Base-by-base conservation (phyloP, 2,888 invertebrate species). In the Asteroscopus sphinx region DNA sequence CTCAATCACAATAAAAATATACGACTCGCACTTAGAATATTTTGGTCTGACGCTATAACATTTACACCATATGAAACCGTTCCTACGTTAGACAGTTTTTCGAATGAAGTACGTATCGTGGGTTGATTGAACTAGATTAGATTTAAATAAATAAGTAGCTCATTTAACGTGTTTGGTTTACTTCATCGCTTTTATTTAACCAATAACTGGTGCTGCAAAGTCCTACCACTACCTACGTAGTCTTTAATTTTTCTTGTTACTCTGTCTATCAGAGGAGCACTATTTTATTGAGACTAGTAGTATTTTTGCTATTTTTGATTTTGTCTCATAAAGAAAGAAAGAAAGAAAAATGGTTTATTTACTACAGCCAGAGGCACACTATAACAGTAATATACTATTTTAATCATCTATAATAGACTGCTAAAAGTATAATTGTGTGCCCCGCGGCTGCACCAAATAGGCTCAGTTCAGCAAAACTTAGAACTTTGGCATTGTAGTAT, bases 241-340 rank as follows among this genome's bases (percentile, higher is more conserved):
- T 48, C 54, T 60, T 59, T 67, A 60, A 59, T 67, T 60, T n/a
- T 65, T 45, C 40, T 30, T 54, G 67, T 53, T 60, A 53, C 37
- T 58, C 33, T 46, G 46, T 35, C 28, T n/a, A n/a, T n/a, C n/a
- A n/a, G 12, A n/a, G 25, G 40, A 8, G 39, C 28, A 4, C 11
- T 41, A 25, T 28, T 17, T 17, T 47, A 35, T 48, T 44, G 32
- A 1, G 12, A 4, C 32, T 6, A 7, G 9, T 17, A 12, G 2
- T 4, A 37, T 28, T 42, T 39, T 42, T 9, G 9, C 4, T 13
- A 6, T 25, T 41, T 45, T 21, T 36, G n/a, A n/a, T 33, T 42
- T 60, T 21, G 4, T n/a, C 17, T 39, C 5, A 3, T 44, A n/a
- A 6, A 13, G 4, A 21, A 1, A n/a, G n/a, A n/a, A n/a, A n/a